Evolutionary conservation across 1,140 invertebrate genomes (phyloP).

Genomic region (Hyposmocoma kahamanoa): DNA sequence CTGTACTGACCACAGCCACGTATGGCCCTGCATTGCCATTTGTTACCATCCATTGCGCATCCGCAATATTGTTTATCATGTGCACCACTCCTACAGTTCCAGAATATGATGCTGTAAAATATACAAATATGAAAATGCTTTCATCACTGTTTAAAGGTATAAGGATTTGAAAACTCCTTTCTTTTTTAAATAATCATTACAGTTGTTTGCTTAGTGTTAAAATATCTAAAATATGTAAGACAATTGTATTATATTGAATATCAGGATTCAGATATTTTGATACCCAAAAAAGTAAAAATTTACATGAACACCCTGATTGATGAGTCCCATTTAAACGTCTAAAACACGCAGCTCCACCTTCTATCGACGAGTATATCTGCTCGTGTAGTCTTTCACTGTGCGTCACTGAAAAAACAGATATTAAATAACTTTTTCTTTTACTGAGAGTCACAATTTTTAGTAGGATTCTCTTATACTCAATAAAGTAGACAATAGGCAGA

Average conservation of each 20-base stretch:
- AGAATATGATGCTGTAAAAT: slow-evolving; percentile 37
- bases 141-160: too few species aligned
- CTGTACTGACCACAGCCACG: slow-evolving; percentile 79
- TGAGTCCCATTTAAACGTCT: slow-evolving; percentile 93
- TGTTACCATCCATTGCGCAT: slow-evolving; percentile 83
- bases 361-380: slow-evolving; percentile 86
- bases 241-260: too few species aligned
- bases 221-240: too few species aligned
- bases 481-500: too few species aligned
- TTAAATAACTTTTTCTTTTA: too few species aligned
- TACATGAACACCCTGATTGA: slow-evolving; percentile 93
- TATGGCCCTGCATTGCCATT: slow-evolving; percentile 82
- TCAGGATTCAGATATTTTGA: too few species aligned
- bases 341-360: slow-evolving; percentile 85
- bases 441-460: too few species aligned
- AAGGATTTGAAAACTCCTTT: too few species aligned
- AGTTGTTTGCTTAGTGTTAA: too few species aligned
- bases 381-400: slow-evolving; percentile 79
- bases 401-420: slow-evolving; percentile 17
- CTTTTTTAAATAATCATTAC: too few species aligned
- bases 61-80: slow-evolving; percentile 75
- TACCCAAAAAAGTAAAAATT: too few species aligned
- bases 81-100: slow-evolving; percentile 92
- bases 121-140: background rate
- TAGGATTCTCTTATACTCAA: too few species aligned